phyloP scores from a whole-genome alignment of 2,797 vertebrate genomes.

The Pangasius sanitwongsei region DNA sequence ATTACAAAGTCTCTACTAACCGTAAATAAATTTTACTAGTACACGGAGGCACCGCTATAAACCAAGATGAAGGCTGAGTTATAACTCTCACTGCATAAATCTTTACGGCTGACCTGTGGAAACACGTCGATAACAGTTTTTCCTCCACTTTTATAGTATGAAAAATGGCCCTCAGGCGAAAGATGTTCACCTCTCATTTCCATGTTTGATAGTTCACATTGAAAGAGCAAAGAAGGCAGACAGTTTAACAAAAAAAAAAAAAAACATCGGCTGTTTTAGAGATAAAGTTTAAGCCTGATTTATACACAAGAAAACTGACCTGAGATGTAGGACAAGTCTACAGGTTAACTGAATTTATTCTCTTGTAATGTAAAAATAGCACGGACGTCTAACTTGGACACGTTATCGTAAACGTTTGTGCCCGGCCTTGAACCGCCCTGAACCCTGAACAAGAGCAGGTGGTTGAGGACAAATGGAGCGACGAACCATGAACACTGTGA shows the following conservation, averaged over 20 bases:
- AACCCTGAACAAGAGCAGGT: slow-evolving; percentile 8
- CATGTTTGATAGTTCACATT: background rate
- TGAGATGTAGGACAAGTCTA: background rate
- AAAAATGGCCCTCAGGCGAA: slow-evolving; percentile 45
- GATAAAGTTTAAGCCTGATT: background rate
- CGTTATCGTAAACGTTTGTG: background rate
- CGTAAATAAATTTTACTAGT: slow-evolving; percentile 7
- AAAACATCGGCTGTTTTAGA: background rate
- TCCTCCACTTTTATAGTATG: slow-evolving; percentile 61
- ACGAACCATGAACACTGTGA: background rate
- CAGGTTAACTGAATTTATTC: background rate
- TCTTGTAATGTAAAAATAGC: background rate
- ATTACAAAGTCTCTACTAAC: background rate
- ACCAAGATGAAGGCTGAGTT: slow-evolving; percentile 1
- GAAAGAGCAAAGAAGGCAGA: no score
- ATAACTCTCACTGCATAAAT: background rate
- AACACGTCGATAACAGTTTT: slow-evolving; percentile 51
- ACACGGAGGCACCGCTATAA: background rate
- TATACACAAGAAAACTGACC: background rate
- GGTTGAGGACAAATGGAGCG: background rate
- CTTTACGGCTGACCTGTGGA: slow-evolving; percentile 3
- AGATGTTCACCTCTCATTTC: background rate
- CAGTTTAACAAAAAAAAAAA: background rate
- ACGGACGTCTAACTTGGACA: background rate
- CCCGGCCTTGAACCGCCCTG: background rate